Base-by-base conservation (phyloP, 2,113 vertebrate genomes). In the Entomyzon cyanotis region DNA sequence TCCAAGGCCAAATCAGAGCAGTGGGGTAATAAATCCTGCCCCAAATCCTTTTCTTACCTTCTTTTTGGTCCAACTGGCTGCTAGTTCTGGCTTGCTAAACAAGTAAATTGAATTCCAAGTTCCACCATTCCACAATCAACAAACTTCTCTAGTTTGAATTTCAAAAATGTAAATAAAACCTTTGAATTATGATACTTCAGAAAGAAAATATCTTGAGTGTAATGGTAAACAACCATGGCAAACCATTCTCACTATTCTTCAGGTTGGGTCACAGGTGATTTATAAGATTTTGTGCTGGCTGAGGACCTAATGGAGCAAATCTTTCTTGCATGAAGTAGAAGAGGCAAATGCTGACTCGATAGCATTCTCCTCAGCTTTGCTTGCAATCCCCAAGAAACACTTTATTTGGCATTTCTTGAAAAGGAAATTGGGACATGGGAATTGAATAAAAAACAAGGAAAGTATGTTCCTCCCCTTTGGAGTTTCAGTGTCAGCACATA, bases 101-200 rank as follows among this genome's bases (percentile, higher is more conserved):
- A 81, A 84, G 58, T 24, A 39, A 39, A 73, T 68, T 73, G 37
- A 91, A 84, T 74, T 87, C 6, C 63, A 59, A 83, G 63, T 92
- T 89, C 67, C 60, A 81, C 60, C 56, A 87, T 59, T 86, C 64
- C 58, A 81, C 69, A 95, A 39, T 49, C 58, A 93, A 11, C 50
- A 95, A 92, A 91, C 15, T 50, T 93, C 41, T 15, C 64, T 87
- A 95, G 65, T 70, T 14, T 60, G 25, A 33, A 20, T 73, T 91
- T 94, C 93, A 82, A 93, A 97, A 92, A 64, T 30, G 59, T 83
- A 59, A 93, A 78, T 65, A 89, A 35, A 55, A 93, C 63, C 25
- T 93, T 56, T n/a, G 11, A 80, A 87, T 69, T 69, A 63, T 55
- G 87, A 49, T 90, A 89, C 91, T 94, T 91, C 74, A 92, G 19